Base-by-base conservation (phyloP, 2,113 vertebrate species). In the Sander vitreus region DNA sequence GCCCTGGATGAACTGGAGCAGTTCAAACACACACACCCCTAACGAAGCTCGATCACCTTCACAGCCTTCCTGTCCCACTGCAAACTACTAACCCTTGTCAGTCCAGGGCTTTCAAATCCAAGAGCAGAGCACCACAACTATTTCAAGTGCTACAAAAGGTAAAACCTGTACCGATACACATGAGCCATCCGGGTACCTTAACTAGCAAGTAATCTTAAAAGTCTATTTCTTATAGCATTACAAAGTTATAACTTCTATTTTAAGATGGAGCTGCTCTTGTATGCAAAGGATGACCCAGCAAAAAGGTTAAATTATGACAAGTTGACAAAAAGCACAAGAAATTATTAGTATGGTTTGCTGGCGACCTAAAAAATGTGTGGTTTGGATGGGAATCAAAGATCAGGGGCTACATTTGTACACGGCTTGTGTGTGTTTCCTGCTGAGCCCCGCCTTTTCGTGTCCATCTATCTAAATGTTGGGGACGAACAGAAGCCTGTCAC, bases 401-500 rank as follows among this genome's bases (percentile, higher is more conserved):
- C 81, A 73, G 81, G 78, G 73, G 76, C 51, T 64, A 63, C 55
- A 62, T 80, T 50, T 70, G 76, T 54, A 36, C 53, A 82, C 69
- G 54, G 80, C 71, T 13, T 73, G 73, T 80, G 73, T 67, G 66
- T 39, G 50, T 88, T 83, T 84, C 80, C 85, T 6, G 16, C 78
- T 30, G 73, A 64, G 81, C 47, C 73, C 78, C 19, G 23, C 81
- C 78, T 90, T 85, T 77, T 83, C 55, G 1, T 89, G 84, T 91
- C 78, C 83, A 85, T 84, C 85, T 89, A 83, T 80, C 73, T 91
- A 74, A 81, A 76, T 79, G 78, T 89, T 47, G 73, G 85, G 78
- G 78, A 85, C 65, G n/a, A 68, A 78, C 66, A 50, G 72, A 70
- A 63, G 77, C 85, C 82, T 64, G 81, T 69, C 79, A 69, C 68